Percentiles rank a stretch among this genome's conserved stretches.
Evolutionary conservation across 2,113 vertebrate species (phyloP).

Genomic region (Micronycteris hirsuta): DNA sequence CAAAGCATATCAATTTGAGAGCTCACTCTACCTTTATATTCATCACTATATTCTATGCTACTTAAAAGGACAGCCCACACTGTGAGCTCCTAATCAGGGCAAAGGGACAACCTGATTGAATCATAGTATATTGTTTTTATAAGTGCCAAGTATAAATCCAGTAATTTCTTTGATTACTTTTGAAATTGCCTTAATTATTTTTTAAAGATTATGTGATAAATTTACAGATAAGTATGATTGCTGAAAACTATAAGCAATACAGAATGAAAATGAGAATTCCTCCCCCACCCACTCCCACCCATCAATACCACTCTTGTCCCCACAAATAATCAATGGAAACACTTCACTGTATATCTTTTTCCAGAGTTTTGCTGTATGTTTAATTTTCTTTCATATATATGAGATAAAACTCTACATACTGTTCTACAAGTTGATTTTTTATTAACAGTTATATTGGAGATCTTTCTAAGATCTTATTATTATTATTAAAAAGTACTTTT

Average conservation of each 20-base stretch:
- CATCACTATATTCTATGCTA: neutral
- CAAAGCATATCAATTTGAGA: neutral
- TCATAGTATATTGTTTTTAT: neutral
- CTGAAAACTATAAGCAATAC: slow-evolving; percentile 10
- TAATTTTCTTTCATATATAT: slow-evolving; percentile 7
- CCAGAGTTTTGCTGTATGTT: neutral
- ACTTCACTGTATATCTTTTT: neutral
- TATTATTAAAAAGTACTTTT: slow-evolving; percentile 13
- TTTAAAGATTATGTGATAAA: slow-evolving; percentile 2
- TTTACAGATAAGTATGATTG: neutral
- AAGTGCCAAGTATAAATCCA: slow-evolving; percentile 26
- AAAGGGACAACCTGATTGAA: neutral
- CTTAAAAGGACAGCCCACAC: slow-evolving; percentile 4
- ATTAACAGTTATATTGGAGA: neutral
- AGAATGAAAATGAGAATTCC: slow-evolving; percentile 29
- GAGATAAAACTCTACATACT: slow-evolving; percentile 4
- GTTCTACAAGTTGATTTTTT: neutral
- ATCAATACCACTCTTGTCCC: neutral
- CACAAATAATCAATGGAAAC: neutral
- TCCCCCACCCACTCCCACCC: neutral
- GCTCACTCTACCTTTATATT: neutral
- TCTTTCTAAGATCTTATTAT: slow-evolving; percentile 36
- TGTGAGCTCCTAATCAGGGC: neutral
- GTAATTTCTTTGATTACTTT: slow-evolving; percentile 14
- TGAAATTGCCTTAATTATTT: slow-evolving; percentile 21